Base-by-base conservation (phyloP, 2,888 invertebrate species). In the Pandemis cinnamomeana region DNA sequence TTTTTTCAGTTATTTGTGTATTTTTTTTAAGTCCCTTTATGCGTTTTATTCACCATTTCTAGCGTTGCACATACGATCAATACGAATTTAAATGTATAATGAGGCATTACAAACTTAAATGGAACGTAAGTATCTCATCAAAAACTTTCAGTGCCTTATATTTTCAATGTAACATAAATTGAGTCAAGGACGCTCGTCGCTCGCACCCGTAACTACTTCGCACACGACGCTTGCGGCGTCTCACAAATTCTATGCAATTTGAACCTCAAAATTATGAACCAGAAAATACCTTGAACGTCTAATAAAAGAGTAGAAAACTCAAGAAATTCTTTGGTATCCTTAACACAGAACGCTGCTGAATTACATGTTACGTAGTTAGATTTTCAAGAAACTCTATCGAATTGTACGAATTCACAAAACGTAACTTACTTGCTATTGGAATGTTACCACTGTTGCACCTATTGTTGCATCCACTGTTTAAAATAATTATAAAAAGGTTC, bases 281-380 rank as follows among this genome's bases (percentile, higher is more conserved):
- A 85, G 83, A 86, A 85, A 87, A 84, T 82, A 81, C 81, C 76
- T 76, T 77, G 71, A 73, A 76, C 77, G 72, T 77, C 78, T 86
- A 87, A 89, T 89, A 83, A 89, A 86, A 87, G 86, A 81, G 82
- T 80, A 81, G 79, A 79, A 73, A 73, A 78, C 76, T 72, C 76
- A 80, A 78, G 77, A 80, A 80, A 81, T 82, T 82, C 77, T 78
- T 75, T n/a, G n/a, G n/a, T n/a, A 51, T n/a, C n/a, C 41, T 55
- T 55, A 80, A 71, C 76, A 71, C 75, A 67, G 69, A 77, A 75
- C 71, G 77, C 75, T 70, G 42, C 66, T 66, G 51, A 58, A 66
- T 70, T 74, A 74, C 70, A 58, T 74, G 15, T 55, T 20, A 53
- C 70, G 15, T 53, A 15, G 5, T 7, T 7, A 15, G 7, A 15